Conservation (phyloP, 2,113 vertebrate species). For the Lonchura striata region DNA sequence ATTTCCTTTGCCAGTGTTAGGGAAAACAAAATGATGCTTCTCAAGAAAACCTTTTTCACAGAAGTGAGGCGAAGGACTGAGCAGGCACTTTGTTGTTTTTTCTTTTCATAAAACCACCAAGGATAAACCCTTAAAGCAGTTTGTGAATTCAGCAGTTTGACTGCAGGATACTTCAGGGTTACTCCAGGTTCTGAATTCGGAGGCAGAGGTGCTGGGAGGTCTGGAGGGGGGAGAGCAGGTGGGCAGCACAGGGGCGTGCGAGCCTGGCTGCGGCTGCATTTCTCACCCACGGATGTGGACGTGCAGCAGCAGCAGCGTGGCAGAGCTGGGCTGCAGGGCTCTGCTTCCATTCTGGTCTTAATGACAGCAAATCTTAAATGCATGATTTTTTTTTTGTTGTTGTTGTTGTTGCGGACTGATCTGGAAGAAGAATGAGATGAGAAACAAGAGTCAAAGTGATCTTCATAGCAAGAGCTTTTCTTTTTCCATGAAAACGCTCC, state of each 20-base stretch:
- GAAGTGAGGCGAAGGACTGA: background rate
- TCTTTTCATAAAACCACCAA: background rate
- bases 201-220: background rate
- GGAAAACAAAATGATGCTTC: background rate
- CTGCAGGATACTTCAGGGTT: background rate
- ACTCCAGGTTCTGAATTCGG: background rate
- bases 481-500: background rate
- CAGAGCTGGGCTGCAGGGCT: background rate
- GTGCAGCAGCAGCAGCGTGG: rapidly evolving
- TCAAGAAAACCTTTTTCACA: background rate
- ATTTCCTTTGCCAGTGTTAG: background rate
- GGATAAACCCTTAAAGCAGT: background rate
- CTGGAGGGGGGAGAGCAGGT: rapidly evolving
- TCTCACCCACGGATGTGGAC: rapidly evolving
- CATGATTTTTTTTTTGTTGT: background rate
- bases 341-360: rapidly evolving
- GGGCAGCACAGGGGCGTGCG: rapidly evolving
- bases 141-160: background rate
- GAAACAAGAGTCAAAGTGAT: background rate
- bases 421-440: background rate
- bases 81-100: background rate
- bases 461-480: background rate
- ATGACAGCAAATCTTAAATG: background rate
- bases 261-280: background rate
- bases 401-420: background rate